These are phyloP conservation scores for Macrotrachela quadricornifera DNA, from an alignment of 1,140 invertebrate genomes.

Conservation along the genomic window DNA sequence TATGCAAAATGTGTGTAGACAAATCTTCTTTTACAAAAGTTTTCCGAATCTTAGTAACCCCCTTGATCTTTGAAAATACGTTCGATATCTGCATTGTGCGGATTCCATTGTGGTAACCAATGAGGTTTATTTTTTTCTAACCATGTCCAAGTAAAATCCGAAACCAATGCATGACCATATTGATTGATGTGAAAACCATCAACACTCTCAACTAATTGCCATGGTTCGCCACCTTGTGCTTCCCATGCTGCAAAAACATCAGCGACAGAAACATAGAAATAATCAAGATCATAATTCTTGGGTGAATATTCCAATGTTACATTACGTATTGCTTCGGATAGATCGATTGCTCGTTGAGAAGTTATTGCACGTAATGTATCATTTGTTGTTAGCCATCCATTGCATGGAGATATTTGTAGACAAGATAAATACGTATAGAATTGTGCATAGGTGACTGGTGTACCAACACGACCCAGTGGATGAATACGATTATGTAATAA, in stretches of 20 bases:
- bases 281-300: constrained; percentile 27
- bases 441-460: constrained; percentile 31
- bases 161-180: constrained; percentile 16
- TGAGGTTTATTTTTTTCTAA: constrained; percentile 16
- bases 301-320: constrained; percentile 20
- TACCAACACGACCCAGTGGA: constrained; percentile 28
- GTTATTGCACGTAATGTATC: constrained; percentile 1
- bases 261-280: constrained; percentile 25
- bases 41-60: too few relatives aligned
- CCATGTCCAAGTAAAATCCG: constrained; percentile 25
- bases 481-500: constrained; percentile 28
- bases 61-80: constrained; percentile 19
- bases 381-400: constrained; percentile 26
- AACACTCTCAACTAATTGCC: constrained; percentile 32
- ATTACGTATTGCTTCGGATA: constrained; percentile 24
- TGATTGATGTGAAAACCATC: constrained; percentile 35
- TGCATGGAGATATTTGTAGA: constrained; percentile 21
- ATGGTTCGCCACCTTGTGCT: constrained; percentile 19
- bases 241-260: constrained; percentile 27
- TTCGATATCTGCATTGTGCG: constrained; percentile 16
- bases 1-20: too few relatives aligned
- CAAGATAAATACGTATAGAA: constrained; percentile 34
- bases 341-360: constrained; percentile 20
- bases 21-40: too few relatives aligned
- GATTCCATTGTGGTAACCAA: constrained; percentile 23